phyloP scores from a whole-genome alignment of 2,888 invertebrate species.

The Eupithecia subumbrata region DNA sequence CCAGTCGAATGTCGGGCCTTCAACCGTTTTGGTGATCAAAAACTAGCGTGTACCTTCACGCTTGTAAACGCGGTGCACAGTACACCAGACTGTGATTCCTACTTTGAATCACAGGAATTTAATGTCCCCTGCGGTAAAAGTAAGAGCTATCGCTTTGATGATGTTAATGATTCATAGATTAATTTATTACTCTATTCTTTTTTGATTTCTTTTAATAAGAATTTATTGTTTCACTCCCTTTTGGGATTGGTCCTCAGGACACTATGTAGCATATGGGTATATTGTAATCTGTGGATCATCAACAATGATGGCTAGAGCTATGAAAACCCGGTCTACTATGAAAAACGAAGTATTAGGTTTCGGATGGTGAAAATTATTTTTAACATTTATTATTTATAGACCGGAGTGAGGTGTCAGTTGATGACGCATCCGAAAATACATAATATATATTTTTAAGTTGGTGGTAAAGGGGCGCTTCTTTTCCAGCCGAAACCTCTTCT shows the following conservation, averaged over 20 bases:
- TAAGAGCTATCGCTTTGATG: slow-evolving; percentile 37
- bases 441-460: no score
- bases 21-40: slow-evolving; percentile 70
- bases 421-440: no score
- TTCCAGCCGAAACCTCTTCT: no score
- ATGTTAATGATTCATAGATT: background rate
- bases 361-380: no score
- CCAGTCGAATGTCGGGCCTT: slow-evolving; percentile 64
- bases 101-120: slow-evolving; percentile 51
- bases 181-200: background rate
- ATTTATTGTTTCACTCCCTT: background rate
- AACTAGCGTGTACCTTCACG: slow-evolving; percentile 60
- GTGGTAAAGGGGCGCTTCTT: no score
- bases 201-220: background rate
- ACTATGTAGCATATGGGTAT: background rate
- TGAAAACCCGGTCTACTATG: background rate
- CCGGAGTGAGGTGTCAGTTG: no score
- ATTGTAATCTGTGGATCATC: background rate
- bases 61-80: slow-evolving; percentile 52
- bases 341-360: background rate
- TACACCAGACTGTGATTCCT: slow-evolving; percentile 56
- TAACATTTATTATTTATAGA: no score
- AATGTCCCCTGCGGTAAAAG: slow-evolving; percentile 66
- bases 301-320: background rate
- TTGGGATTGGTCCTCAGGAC: background rate